Evolutionary conservation across 2,888 invertebrate species (phyloP).

Genomic region (Heteromyza rotundicornis): DNA sequence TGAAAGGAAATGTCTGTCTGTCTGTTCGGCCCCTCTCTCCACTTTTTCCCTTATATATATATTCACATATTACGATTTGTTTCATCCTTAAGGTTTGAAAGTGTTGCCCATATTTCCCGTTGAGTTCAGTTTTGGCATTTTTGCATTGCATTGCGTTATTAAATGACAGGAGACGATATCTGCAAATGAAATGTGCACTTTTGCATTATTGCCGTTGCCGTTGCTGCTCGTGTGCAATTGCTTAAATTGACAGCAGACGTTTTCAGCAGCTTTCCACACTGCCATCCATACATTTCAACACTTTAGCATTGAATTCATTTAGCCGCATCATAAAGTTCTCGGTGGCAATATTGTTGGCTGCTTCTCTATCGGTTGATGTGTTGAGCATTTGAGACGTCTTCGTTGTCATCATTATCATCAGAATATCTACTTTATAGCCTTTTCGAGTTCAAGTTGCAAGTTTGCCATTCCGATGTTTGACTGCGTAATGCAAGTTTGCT

Average conservation of each 20-base stretch:
- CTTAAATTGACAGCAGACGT: slow-evolving; percentile 28
- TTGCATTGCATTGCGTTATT: slow-evolving; percentile 39
- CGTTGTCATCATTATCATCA: slow-evolving; percentile 34
- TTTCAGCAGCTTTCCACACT: slow-evolving; percentile 16
- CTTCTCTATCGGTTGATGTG: neutral
- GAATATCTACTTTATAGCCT: slow-evolving; percentile 32
- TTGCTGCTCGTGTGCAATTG: slow-evolving; percentile 13
- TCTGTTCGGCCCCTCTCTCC: neutral
- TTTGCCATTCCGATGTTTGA: slow-evolving; percentile 15
- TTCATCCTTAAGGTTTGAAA: too few species aligned
- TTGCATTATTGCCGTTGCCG: slow-evolving; percentile 9
- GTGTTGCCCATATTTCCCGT: neutral
- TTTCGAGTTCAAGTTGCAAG: slow-evolving; percentile 23
- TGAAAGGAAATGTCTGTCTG: slow-evolving; percentile 11
- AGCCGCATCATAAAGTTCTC: slow-evolving; percentile 53
- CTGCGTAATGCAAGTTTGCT: slow-evolving; percentile 22
- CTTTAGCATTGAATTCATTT: slow-evolving; percentile 49
- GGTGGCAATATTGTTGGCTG: neutral
- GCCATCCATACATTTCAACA: slow-evolving; percentile 48
- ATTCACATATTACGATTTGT: too few species aligned
- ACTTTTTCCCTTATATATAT: too few species aligned
- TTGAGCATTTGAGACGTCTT: slow-evolving; percentile 23
- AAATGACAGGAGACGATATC: slow-evolving; percentile 60
- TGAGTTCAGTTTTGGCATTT: slow-evolving; percentile 23
- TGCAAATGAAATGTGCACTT: slow-evolving; percentile 55